Percentiles rank a stretch among this genome's conserved stretches.
Evolutionary conservation across 2,113 vertebrate genomes (phyloP).

Genomic region (Eulacestoma nigropectus): DNA sequence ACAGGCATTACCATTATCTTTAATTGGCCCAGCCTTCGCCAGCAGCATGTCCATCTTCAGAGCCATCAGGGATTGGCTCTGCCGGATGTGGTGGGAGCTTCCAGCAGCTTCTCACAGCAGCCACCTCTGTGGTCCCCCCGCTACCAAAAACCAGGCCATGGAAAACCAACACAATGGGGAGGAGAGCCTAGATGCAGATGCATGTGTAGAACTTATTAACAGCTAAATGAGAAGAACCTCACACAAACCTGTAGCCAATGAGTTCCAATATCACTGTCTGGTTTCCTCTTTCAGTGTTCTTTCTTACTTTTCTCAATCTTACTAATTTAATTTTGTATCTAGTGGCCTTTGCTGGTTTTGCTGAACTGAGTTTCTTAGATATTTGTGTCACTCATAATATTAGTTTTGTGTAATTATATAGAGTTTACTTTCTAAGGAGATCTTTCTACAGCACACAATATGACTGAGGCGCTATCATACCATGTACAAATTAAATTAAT

Average conservation of each 20-base stretch:
- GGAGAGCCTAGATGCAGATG: background rate
- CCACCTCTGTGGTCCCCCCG: background rate
- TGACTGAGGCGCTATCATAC: background rate
- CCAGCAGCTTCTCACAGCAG: background rate
- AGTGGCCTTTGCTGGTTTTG: background rate
- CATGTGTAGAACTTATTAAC: background rate
- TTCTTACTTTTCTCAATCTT: background rate
- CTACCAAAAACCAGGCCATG: background rate
- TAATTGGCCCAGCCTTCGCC: too few relatives aligned
- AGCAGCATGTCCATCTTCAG: background rate
- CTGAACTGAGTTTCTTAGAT: background rate
- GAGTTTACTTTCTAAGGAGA: background rate
- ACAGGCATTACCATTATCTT: fast-evolving
- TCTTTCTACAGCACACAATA: background rate
- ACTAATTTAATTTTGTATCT: background rate
- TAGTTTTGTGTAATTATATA: background rate
- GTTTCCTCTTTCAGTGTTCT: background rate
- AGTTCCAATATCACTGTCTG: background rate
- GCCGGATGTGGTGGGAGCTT: background rate
- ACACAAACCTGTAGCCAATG: background rate
- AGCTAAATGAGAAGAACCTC: background rate
- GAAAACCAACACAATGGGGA: background rate
- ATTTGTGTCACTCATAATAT: background rate
- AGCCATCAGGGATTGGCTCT: background rate
- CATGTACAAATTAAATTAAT: background rate